Evolutionary conservation across 2,797 vertebrate species (phyloP), one percentile per base, ranked within the genome.

Genomic region (Ciconia nigra): DNA sequence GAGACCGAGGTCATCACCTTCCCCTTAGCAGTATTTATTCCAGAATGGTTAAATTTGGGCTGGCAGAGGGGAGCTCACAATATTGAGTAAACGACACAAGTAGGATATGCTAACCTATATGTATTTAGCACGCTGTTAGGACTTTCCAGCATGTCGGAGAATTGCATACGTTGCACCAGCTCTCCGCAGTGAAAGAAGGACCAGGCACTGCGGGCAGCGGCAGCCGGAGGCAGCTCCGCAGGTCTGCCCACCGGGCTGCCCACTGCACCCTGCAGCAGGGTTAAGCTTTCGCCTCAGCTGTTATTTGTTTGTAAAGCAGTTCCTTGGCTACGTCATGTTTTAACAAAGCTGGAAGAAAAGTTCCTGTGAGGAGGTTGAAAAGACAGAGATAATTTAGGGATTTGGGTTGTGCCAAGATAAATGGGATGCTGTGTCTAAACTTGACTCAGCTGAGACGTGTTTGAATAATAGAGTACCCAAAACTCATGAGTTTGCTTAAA

Each of bases 391-490:
- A 96, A 96, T 96, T 87, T 90, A 87, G 73, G 88, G 89, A 80
- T 96, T 93, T 37, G 31, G 67, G 37, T 89, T 93, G 66, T 94
- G 94, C 96, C 96, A 97, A 92, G 76, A 74, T 85, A 93, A 96
- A 94, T 88, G 73, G 77, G 57, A 92, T 96, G 49, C 87, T 96
- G 44, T 97, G 97, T 93, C 96, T 97, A 73, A 97, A 97, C 96
- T 94, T 97, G 95, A 96, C 17, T 12, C 13, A 63, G 72, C 80
- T 58, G 47, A 93, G 62, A 73, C 33, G 11, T 57, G 31, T 92
- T 61, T 86, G 72, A 93, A 73, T 86, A 96, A 70, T 28, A 72
- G 58, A 77, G n/a, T 67, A 86, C 59, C 54, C 81, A 87, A 84
- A 93, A 81, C 49, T 58, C 71, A 61, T 41, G 80, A 84, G 69